Evolutionary conservation across 2,113 vertebrate genomes (phyloP).

Genomic region (Tragulus kanchil): DNA sequence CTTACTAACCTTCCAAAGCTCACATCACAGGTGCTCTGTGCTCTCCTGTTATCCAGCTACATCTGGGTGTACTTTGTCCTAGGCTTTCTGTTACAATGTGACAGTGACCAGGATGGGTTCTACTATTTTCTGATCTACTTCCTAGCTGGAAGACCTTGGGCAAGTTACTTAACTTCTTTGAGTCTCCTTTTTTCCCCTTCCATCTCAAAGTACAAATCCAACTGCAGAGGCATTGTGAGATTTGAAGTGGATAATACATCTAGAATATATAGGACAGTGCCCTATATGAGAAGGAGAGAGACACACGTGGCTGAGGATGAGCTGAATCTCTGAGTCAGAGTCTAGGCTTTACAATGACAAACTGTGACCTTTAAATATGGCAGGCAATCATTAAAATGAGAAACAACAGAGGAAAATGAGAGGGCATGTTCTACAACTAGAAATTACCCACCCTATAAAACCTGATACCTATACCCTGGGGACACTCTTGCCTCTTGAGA

Average conservation of each 20-base stretch:
- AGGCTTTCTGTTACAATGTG: neutral
- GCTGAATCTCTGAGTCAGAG: neutral
- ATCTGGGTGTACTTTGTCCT: neutral
- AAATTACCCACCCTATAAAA: neutral
- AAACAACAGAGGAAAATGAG: neutral
- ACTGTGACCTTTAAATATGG: rapidly evolving
- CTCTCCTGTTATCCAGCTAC: no score
- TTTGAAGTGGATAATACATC: neutral
- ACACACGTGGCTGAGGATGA: no score
- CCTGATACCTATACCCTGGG: neutral
- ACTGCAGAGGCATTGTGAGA: neutral
- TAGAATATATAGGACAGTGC: neutral
- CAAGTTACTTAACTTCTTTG: neutral
- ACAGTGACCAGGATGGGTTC: neutral
- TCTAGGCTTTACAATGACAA: neutral
- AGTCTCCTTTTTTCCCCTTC: neutral
- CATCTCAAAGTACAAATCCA: neutral
- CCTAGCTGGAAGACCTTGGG: neutral
- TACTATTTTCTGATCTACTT: neutral
- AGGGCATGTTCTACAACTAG: neutral
- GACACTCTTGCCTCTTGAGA: neutral
- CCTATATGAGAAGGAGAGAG: neutral
- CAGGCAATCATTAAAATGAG: neutral
- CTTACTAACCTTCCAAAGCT: neutral
- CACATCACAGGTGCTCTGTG: neutral